phyloP scores from a whole-genome alignment of 2,888 invertebrate genomes.

The Steinernema scapterisci region DNA sequence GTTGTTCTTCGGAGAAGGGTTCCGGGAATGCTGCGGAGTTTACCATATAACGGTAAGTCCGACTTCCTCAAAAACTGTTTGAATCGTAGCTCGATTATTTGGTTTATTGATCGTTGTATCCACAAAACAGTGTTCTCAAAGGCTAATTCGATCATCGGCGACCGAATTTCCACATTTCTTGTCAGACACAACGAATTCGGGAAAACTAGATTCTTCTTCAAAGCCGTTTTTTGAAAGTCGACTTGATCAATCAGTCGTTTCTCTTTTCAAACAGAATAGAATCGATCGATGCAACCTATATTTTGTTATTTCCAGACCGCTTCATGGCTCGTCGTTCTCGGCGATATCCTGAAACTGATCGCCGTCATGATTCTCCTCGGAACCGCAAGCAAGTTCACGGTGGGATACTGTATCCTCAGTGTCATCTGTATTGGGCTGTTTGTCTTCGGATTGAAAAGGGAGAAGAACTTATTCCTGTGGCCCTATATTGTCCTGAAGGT shows the following conservation, averaged over 20 bases:
- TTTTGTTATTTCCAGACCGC: neutral
- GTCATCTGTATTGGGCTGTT: neutral
- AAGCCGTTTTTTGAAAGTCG: no score
- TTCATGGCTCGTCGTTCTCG: neutral
- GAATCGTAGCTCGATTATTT: neutral
- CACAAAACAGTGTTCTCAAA: no score
- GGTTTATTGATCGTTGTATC: neutral
- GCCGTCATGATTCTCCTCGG: neutral
- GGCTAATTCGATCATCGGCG: no score
- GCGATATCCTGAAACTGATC: neutral
- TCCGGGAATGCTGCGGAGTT: neutral
- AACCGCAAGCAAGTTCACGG: neutral
- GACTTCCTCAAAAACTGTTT: neutral
- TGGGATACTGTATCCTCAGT: neutral
- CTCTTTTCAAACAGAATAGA: no score
- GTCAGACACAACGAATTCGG: no score
- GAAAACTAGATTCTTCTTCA: no score
- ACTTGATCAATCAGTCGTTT: no score
- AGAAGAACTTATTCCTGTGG: neutral
- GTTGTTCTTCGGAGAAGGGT: slow-evolving; percentile 14
- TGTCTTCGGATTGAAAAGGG: neutral
- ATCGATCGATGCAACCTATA: no score
- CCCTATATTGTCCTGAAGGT: slow-evolving; percentile 12
- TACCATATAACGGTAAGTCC: slow-evolving; percentile 3
- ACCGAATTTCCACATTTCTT: no score